Base-by-base conservation (phyloP, 2,113 vertebrate genomes). In the Lagenorhynchus albirostris region DNA sequence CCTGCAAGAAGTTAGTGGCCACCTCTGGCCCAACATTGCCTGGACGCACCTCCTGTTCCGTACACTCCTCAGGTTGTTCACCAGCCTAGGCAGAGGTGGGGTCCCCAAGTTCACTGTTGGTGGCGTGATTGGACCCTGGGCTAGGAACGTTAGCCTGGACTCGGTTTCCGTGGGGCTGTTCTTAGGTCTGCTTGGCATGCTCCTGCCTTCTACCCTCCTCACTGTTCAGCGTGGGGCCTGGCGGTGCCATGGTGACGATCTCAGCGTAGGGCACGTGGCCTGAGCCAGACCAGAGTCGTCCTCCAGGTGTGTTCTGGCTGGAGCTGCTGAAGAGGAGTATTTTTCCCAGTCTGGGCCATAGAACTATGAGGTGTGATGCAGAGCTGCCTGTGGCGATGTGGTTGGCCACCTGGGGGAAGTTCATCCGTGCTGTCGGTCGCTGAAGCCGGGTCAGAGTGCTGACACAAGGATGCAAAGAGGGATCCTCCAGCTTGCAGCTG, bases 11-110 rank as follows among this genome's bases (percentile, higher is more conserved):
- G 6, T 15, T 62, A 20, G 87, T 47, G 58, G 79, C 38, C 20
- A 1, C 38, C 11, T 25, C 20, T 26, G 63, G 41, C 55, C 80
- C 17, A 8, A 9, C 47, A 0, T n/a, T 0, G 2, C 10, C 21
- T n/a, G 55, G 33, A 53, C 77, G 2, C 67, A 3, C 9, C 7
- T 21, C 26, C 20, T 29, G 15, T 11, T 47, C 23, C 15, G 13
- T 58, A 55, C 18, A 6, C 20, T n/a, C 58, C 33, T 88, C 17
- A 18, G 36, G 15, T 11, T 5, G 11, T 1, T 53, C 10, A 14
- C 6, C 10, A 41, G 44, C 29, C 31, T 36, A 8, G 60, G 3
- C 31, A 8, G 26, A 15, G 87, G 7, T 13, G 9, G 1, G 6
- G 25, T 36, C 38, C 50, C 18, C 3, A 17, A 0, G 31, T 29